Conservation (phyloP, 2,113 vertebrate species). For the Zosterops lateralis region DNA sequence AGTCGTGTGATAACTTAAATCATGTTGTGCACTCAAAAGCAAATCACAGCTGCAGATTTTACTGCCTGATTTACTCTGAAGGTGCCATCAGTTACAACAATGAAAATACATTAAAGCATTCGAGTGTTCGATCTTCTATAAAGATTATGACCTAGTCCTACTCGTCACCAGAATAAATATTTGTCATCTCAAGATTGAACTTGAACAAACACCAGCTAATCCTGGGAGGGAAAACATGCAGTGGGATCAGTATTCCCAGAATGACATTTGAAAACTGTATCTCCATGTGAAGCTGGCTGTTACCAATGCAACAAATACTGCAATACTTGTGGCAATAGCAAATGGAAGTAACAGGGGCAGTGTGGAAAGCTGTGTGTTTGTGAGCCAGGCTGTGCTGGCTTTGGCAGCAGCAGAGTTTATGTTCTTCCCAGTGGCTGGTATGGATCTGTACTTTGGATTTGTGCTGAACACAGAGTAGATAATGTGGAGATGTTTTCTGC, state of each 20-base stretch:
- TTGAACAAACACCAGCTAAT: neutral
- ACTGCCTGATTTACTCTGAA: neutral
- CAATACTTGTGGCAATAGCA: neutral
- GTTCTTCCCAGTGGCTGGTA: neutral
- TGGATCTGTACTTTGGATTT: neutral
- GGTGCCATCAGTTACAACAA: neutral
- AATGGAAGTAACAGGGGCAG: neutral
- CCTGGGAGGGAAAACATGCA: neutral
- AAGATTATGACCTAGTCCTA: neutral
- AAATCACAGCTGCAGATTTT: neutral
- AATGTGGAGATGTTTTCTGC: neutral
- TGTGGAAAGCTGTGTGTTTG: neutral
- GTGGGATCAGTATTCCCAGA: neutral
- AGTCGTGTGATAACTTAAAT: neutral
- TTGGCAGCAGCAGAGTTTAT: neutral
- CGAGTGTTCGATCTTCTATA: neutral
- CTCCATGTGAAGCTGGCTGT: neutral
- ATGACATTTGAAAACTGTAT: neutral
- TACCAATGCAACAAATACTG: neutral
- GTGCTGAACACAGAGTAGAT: neutral
- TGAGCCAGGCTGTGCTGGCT: neutral
- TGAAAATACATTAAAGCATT: neutral
- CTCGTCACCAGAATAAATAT: neutral
- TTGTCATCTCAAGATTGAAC: neutral
- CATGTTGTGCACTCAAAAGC: accelerated